Evolutionary conservation across 2,797 vertebrate genomes (phyloP).

Genomic region (Neomorphus geoffroyi): DNA sequence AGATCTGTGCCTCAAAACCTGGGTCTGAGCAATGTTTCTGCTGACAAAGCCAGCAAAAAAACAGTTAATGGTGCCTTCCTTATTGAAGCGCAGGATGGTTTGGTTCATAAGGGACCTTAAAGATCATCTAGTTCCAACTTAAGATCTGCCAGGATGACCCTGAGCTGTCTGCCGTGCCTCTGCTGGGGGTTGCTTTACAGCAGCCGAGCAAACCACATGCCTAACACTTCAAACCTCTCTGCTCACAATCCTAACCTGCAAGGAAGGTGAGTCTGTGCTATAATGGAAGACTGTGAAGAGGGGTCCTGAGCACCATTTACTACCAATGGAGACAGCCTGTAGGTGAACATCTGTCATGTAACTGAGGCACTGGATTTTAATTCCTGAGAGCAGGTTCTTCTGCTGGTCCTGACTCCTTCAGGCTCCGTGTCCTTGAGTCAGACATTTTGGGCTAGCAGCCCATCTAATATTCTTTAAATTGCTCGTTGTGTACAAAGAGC

Average conservation of each 20-base stretch:
- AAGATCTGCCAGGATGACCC: not conserved
- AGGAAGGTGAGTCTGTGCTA: not conserved
- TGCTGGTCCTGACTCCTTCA: not conserved
- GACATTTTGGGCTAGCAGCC: not conserved
- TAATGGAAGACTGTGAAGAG: not conserved
- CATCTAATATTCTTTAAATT: not conserved
- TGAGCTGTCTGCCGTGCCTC: not conserved
- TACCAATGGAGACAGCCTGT: not conserved
- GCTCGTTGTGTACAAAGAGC: not conserved
- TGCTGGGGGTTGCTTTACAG: not conserved
- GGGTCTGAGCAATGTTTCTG: not conserved
- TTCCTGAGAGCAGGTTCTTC: not conserved
- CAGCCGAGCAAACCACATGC: not conserved
- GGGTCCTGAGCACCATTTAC: not conserved
- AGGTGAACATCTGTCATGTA: not conserved
- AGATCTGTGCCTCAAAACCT: not conserved
- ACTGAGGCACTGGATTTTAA: not conserved
- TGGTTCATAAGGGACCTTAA: too few species aligned
- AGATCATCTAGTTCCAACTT: too few species aligned
- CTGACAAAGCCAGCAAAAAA: not conserved
- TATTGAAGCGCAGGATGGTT: not conserved
- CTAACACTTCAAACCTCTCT: not conserved
- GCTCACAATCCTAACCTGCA: not conserved
- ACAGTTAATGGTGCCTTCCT: not conserved
- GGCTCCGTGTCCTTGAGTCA: not conserved